phyloP scores from a whole-genome alignment of 2,797 vertebrate species.

The Limnodromus scolopaceus region DNA sequence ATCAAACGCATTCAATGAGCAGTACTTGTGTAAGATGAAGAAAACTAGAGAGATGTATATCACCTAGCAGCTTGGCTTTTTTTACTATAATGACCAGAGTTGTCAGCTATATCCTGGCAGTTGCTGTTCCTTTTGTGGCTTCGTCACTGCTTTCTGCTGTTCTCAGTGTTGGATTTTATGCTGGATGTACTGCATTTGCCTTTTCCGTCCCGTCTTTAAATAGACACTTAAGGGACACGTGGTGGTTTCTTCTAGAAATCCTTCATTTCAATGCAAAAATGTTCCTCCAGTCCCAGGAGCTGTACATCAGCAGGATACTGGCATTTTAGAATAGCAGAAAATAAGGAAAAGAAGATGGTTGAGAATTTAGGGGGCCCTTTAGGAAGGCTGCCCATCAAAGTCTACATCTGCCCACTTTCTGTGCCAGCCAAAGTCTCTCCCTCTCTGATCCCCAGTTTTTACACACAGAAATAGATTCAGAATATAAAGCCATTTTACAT shows the following conservation, averaged over 20 bases:
- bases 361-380: background rate
- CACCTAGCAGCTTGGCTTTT: background rate
- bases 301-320: slow-evolving; percentile 2
- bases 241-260: slow-evolving; percentile 25
- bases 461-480: background rate
- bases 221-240: background rate
- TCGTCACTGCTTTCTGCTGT: slow-evolving; percentile 25
- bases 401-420: background rate
- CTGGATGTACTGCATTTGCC: slow-evolving; percentile 15
- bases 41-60: background rate
- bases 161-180: slow-evolving; percentile 25
- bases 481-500: background rate
- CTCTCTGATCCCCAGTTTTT: background rate
- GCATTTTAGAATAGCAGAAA: slow-evolving; percentile 50
- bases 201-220: background rate
- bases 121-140: slow-evolving; percentile 27
- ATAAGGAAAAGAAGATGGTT: background rate
- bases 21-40: background rate
- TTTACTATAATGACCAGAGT: background rate
- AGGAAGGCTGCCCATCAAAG: background rate
- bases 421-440: background rate
- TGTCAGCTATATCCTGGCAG: background rate
- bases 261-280: background rate
- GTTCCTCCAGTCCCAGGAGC: slow-evolving; percentile 40
- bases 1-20: background rate